Percentiles rank a stretch among this genome's conserved stretches.
Conservation (phyloP, 2,113 vertebrate genomes). For the Cheilinus undulatus region DNA sequence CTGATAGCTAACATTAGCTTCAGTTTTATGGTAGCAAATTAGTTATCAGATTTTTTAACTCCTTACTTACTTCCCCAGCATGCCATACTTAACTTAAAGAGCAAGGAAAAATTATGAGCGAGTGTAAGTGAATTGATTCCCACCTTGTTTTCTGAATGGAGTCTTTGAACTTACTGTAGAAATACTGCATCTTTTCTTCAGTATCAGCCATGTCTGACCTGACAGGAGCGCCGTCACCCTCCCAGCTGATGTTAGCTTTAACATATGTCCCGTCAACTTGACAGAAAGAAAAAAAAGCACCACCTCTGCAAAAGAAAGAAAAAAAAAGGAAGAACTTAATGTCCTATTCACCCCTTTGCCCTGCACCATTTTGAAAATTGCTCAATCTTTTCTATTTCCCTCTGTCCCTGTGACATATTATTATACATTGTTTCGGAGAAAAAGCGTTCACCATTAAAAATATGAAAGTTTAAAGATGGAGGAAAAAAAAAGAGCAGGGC, state of each 20-base stretch:
- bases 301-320: conserved; percentile 91
- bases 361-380: conserved; percentile 89
- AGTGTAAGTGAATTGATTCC: conserved; percentile 63
- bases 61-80: too few relatives aligned
- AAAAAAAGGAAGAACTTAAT: conserved; percentile 89
- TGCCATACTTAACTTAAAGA: neutral
- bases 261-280: conserved; percentile 89
- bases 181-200: conserved; percentile 92
- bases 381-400: conserved; percentile 90
- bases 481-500: conserved; percentile 64
- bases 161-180: conserved; percentile 90
- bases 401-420: conserved; percentile 91
- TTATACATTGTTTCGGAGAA: conserved; percentile 97
- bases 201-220: conserved; percentile 88
- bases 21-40: too few relatives aligned
- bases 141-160: conserved; percentile 87
- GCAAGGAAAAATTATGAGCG: conserved; percentile 69
- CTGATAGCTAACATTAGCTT: too few relatives aligned
- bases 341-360: conserved; percentile 94
- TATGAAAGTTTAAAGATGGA: conserved; percentile 91
- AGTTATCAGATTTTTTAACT: too few relatives aligned
- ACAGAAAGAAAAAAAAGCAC: conserved; percentile 91
- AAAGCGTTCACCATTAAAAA: conserved; percentile 93
- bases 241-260: conserved; percentile 82
- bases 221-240: conserved; percentile 95